A percentile compares a stretch with the other conserved stretches of the same genome.
Evolutionary conservation across 2,888 invertebrate genomes (phyloP).

Genomic region (Eupithecia centaureata): DNA sequence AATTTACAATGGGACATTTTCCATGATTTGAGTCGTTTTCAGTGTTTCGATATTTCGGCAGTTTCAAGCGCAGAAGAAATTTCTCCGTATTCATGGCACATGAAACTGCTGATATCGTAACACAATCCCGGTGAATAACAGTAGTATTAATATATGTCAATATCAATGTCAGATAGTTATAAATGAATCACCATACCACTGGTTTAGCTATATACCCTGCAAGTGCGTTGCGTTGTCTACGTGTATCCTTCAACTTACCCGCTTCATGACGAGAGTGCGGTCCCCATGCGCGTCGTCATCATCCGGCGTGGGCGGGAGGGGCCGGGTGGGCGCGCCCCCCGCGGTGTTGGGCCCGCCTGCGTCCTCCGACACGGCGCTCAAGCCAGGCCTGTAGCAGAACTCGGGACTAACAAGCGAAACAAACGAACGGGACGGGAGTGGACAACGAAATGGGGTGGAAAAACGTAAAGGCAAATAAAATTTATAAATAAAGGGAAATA

Average conservation of each 20-base stretch:
- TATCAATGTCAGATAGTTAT: no score
- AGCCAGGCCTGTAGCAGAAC: conserved; percentile 91
- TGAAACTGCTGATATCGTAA: no score
- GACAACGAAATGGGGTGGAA: conserved; percentile 44
- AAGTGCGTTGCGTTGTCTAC: no score
- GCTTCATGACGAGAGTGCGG: conserved; percentile 95
- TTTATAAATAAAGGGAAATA: conserved; percentile 35
- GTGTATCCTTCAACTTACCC: conserved; percentile 89
- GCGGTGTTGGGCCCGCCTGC: conserved; percentile 59
- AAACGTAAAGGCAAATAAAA: conserved; percentile 52
- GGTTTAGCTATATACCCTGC: not conserved
- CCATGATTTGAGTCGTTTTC: no score
- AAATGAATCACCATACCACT: not conserved
- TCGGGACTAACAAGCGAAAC: conserved; percentile 87
- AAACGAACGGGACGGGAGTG: conserved; percentile 52
- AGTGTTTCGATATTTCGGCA: no score
- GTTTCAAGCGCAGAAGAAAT: no score
- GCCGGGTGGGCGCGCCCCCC: conserved; percentile 94
- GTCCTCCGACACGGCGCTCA: conserved; percentile 73
- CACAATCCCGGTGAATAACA: no score
- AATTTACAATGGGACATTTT: not conserved
- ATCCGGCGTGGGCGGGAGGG: conserved; percentile 97
- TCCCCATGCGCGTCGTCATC: conserved; percentile 93
- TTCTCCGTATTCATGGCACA: no score
- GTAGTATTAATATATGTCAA: no score